A percentile compares a stretch with the other conserved stretches of the same genome.
These are phyloP conservation scores for Nanorana parkeri DNA, from an alignment of 2,113 vertebrate genomes.

Conservation along the genomic window DNA sequence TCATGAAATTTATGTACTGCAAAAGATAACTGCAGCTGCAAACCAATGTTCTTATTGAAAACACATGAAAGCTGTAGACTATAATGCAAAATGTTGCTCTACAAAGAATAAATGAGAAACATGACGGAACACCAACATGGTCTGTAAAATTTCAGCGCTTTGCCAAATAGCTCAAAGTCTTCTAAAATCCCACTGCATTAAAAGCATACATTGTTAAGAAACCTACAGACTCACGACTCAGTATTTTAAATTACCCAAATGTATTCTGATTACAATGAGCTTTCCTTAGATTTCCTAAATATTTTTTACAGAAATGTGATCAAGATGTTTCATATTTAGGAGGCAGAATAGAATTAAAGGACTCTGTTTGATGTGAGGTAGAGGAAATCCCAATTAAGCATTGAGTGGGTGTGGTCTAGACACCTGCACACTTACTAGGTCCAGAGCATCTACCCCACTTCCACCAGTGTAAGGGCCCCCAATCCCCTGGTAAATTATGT, in stretches of 20 bases:
- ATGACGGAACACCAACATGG: slow-evolving; percentile 43
- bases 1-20: slow-evolving; percentile 71
- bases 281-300: no score
- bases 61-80: slow-evolving; percentile 61
- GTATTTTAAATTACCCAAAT: neutral
- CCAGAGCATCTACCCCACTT: no score
- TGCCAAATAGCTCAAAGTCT: neutral
- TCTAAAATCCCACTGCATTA: neutral
- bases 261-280: no score
- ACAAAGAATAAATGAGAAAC: slow-evolving; percentile 59
- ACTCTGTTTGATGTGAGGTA: no score
- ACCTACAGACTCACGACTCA: neutral
- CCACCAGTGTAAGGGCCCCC: no score
- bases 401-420: no score
- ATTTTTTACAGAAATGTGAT: no score
- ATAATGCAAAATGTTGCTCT: slow-evolving; percentile 58
- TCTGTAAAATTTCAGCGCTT: slow-evolving; percentile 37
- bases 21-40: slow-evolving; percentile 67
- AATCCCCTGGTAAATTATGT: no score
- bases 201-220: neutral
- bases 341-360: no score
- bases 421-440: no score
- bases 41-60: slow-evolving; percentile 65
- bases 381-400: no score
- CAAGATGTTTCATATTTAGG: no score